These are phyloP conservation scores for Sesamia nonagrioides DNA, from an alignment of 1,140 invertebrate species.

Conservation along the genomic window DNA sequence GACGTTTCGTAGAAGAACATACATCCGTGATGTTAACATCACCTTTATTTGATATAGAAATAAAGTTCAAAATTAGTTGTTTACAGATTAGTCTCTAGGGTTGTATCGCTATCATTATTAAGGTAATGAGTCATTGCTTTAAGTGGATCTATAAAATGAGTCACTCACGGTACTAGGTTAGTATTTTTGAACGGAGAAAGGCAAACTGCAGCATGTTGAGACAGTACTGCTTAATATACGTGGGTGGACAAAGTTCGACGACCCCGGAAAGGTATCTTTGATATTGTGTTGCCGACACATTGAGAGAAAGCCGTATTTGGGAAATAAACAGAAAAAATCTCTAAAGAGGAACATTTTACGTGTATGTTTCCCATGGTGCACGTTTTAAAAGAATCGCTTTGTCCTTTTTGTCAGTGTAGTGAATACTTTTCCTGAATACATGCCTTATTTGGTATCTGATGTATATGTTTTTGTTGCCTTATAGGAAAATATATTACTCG, in stretches of 20 bases:
- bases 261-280: constrained; percentile 72
- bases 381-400: constrained; percentile 19
- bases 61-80: constrained; percentile 50
- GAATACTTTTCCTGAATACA: constrained; percentile 9
- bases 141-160: constrained; percentile 61
- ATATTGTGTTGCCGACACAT: constrained; percentile 45
- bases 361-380: constrained; percentile 30
- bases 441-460: not conserved
- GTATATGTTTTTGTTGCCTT: not conserved
- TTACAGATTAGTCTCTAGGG: not conserved
- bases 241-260: constrained; percentile 68
- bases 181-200: constrained; percentile 49
- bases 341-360: constrained; percentile 17
- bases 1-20: constrained; percentile 60
- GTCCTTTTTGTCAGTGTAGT: constrained; percentile 25
- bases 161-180: constrained; percentile 57
- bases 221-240: constrained; percentile 58
- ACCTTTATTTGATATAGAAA: constrained; percentile 43
- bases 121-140: constrained; percentile 71
- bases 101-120: constrained; percentile 66
- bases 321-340: constrained; percentile 1
- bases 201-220: constrained; percentile 42
- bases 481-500: not conserved
- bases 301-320: constrained; percentile 26
- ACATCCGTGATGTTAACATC: constrained; percentile 44